Evolutionary conservation across 30 jellyfish, hydroid and myxozoan species (phyloP).

Genomic region (Pelagia noctiluca): DNA sequence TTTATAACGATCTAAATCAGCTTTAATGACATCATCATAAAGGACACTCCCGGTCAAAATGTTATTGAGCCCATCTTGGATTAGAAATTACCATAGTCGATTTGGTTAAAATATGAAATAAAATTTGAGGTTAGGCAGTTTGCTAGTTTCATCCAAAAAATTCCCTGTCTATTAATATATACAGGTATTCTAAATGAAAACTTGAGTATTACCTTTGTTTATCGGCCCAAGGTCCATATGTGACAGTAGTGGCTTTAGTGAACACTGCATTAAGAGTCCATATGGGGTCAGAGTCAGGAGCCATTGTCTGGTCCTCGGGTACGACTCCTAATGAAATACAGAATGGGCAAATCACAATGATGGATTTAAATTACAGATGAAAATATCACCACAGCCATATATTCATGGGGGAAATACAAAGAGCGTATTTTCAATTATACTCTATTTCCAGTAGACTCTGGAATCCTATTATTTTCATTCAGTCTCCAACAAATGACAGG

Average conservation of each 20-base stretch:
- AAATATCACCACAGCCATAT: too few relatives aligned
- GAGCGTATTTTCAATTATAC: too few relatives aligned
- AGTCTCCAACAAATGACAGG: too few relatives aligned
- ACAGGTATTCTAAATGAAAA: too few relatives aligned
- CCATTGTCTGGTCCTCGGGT: conserved; percentile 76
- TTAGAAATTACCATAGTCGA: conserved; percentile 23
- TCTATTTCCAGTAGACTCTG: too few relatives aligned
- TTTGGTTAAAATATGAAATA: not conserved
- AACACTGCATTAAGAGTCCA: conserved; percentile 84
- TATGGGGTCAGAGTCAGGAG: conserved; percentile 92
- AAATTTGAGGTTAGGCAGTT: conserved; percentile 7
- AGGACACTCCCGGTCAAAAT: not conserved
- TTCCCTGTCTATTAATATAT: too few relatives aligned
- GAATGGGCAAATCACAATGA: too few relatives aligned
- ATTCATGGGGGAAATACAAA: too few relatives aligned
- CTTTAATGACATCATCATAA: not conserved
- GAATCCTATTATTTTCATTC: too few relatives aligned
- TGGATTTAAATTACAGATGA: too few relatives aligned
- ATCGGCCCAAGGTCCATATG: conserved; percentile 99
- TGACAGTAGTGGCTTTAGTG: conserved; percentile 81
- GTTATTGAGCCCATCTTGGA: conserved; percentile 3
- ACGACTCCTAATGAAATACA: conserved; percentile 63
- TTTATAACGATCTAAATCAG: too few relatives aligned
- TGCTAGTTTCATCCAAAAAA: not conserved
- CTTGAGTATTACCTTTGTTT: conserved; percentile 88